A percentile compares a stretch with the other conserved stretches of the same genome.
Conservation (phyloP, 2,888 invertebrate species). For the Dicyrtomina minuta region DNA sequence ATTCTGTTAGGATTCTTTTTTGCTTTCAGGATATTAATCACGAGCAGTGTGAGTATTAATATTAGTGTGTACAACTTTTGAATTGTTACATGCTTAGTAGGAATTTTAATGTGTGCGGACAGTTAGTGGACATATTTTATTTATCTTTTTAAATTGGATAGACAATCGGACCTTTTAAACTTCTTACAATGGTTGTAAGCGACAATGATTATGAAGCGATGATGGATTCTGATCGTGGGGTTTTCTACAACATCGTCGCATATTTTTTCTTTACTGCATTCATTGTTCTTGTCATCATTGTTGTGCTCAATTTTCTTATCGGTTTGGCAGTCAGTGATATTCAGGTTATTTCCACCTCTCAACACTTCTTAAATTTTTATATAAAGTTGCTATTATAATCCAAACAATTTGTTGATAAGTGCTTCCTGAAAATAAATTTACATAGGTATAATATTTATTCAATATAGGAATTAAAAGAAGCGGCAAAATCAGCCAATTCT, state of each 20-base stretch:
- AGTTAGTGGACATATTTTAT: neutral
- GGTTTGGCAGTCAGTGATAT: constrained; percentile 25
- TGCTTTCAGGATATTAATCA: constrained; percentile 15
- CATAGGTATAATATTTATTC: no score
- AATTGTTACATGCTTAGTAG: neutral
- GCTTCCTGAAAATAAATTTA: no score
- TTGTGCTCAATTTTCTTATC: constrained; percentile 24
- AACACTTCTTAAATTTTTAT: no score
- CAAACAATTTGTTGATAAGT: no score
- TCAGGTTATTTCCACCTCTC: constrained; percentile 14
- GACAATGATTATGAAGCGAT: constrained; percentile 22
- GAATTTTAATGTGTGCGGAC: neutral
- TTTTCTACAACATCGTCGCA: constrained; percentile 15
- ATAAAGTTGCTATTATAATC: no score
- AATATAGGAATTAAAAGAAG: constrained; percentile 4
- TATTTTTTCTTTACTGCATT: constrained; percentile 13
- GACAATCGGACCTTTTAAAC: constrained; percentile 15
- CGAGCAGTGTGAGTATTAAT: neutral
- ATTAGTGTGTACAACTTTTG: neutral
- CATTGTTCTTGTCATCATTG: constrained; percentile 23
- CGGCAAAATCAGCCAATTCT: neutral
- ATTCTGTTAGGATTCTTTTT: constrained; percentile 16
- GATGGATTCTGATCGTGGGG: constrained; percentile 5
- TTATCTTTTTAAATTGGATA: neutral
- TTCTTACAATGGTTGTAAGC: constrained; percentile 18